These are phyloP conservation scores for Pogona vitticeps DNA, from an alignment of 2,113 vertebrate genomes.

Conservation along the genomic window DNA sequence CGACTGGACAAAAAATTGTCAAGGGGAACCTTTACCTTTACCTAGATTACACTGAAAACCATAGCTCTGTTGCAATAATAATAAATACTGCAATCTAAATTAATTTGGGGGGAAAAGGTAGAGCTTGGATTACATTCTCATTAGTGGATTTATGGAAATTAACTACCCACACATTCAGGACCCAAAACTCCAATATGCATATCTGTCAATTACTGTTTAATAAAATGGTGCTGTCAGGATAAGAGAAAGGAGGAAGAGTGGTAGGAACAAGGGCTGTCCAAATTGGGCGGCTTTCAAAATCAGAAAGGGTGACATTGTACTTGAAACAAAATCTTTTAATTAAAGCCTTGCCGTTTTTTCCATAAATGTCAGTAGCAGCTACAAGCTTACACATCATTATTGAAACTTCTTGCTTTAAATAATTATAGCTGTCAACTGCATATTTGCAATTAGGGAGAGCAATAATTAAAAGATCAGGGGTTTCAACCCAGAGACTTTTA, in stretches of 20 bases:
- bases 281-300: constrained; percentile 72
- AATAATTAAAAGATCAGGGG: constrained; percentile 32
- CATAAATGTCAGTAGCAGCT: constrained; percentile 62
- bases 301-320: constrained; percentile 67
- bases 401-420: neutral
- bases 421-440: neutral
- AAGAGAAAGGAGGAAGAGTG: constrained; percentile 45
- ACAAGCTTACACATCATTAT: constrained; percentile 50
- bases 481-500: neutral
- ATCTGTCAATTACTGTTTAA: constrained; percentile 70
- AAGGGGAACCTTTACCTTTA: too few species aligned
- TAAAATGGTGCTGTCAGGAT: constrained; percentile 66
- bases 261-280: constrained; percentile 64
- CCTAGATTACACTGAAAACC: neutral
- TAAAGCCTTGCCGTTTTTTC: constrained; percentile 75
- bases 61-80: constrained; percentile 30
- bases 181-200: constrained; percentile 55
- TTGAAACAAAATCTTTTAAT: constrained; percentile 75
- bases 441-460: constrained; percentile 36
- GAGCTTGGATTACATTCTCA: constrained; percentile 30
- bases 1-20: too few species aligned
- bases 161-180: constrained; percentile 43
- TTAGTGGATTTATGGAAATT: neutral
- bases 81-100: constrained; percentile 20
- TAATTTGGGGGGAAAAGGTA: constrained; percentile 26